These are phyloP conservation scores for Eulemur macaco DNA, from an alignment of 2,113 vertebrate species.

Conservation along the genomic window DNA sequence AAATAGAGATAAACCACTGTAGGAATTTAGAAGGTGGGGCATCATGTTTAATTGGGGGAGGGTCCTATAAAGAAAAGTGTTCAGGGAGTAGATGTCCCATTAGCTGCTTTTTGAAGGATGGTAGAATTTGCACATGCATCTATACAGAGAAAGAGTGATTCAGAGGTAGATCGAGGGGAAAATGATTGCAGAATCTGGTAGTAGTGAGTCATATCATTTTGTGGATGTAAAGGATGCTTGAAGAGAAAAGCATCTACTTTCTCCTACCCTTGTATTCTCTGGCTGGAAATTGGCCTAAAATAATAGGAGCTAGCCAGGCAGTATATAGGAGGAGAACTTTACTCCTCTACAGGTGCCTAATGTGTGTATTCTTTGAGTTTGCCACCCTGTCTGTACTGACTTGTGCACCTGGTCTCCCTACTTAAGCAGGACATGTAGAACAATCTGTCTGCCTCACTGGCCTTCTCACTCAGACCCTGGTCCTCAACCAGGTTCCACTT, in stretches of 20 bases:
- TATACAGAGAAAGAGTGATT: neutral
- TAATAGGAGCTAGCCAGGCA: neutral
- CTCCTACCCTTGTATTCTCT: neutral
- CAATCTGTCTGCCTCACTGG: neutral
- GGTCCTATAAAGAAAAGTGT: neutral
- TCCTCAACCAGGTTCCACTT: accelerated
- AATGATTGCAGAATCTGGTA: neutral
- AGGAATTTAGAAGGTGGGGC: neutral
- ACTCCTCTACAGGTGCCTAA: accelerated
- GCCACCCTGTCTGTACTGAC: too few species aligned
- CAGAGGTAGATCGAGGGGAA: neutral
- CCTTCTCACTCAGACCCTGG: neutral
- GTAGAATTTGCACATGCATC: neutral
- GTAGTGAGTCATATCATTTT: neutral
- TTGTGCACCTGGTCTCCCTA: neutral
- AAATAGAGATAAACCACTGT: neutral
- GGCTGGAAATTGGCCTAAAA: neutral
- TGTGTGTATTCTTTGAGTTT: neutral
- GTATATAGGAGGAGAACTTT: neutral
- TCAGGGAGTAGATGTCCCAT: neutral
- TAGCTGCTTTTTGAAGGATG: neutral
- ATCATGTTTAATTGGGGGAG: neutral
- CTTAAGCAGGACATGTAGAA: neutral
- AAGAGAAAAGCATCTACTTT: neutral
- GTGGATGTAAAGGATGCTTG: neutral